These are phyloP conservation scores for Itoplectis maculator DNA, from an alignment of 2,888 invertebrate species.

Conservation along the genomic window DNA sequence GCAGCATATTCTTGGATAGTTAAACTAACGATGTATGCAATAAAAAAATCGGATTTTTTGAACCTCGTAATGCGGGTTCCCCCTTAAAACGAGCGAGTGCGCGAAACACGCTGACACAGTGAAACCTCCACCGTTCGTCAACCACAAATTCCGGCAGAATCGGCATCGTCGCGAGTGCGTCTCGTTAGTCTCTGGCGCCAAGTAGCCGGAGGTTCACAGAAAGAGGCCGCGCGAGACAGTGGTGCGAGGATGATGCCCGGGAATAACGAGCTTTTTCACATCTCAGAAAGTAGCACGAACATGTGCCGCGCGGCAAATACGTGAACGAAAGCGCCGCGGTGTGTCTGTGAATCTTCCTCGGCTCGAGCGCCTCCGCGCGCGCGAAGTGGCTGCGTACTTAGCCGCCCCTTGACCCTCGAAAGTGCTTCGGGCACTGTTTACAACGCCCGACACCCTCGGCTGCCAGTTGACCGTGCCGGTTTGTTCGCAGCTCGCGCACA, in stretches of 20 bases:
- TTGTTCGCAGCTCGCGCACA: slow-evolving; percentile 27
- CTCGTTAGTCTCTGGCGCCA: slow-evolving; percentile 1
- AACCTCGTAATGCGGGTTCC: too few relatives aligned
- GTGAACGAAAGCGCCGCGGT: slow-evolving; percentile 63
- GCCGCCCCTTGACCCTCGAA: slow-evolving; percentile 74
- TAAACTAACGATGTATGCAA: too few relatives aligned
- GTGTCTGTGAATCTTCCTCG: slow-evolving; percentile 64
- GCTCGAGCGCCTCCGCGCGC: slow-evolving; percentile 70
- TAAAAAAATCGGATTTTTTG: too few relatives aligned
- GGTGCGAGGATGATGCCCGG: slow-evolving; percentile 70
- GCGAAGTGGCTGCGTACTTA: slow-evolving; percentile 69
- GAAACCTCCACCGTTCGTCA: too few relatives aligned
- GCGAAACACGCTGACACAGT: too few relatives aligned
- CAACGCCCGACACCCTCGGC: slow-evolving; percentile 57
- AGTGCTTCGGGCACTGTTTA: slow-evolving; percentile 75
- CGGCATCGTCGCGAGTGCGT: slow-evolving; percentile 20
- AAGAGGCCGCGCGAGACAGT: background rate
- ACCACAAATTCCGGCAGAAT: background rate
- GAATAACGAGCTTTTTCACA: slow-evolving; percentile 76
- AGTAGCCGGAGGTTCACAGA: background rate
- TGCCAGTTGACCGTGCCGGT: background rate
- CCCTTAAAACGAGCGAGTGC: too few relatives aligned
- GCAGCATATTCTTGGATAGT: too few relatives aligned
- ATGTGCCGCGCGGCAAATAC: slow-evolving; percentile 60
- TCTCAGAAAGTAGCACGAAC: slow-evolving; percentile 19